Base-by-base conservation (phyloP, 2,797 vertebrate genomes). In the Pipistrellus pygmaeus region DNA sequence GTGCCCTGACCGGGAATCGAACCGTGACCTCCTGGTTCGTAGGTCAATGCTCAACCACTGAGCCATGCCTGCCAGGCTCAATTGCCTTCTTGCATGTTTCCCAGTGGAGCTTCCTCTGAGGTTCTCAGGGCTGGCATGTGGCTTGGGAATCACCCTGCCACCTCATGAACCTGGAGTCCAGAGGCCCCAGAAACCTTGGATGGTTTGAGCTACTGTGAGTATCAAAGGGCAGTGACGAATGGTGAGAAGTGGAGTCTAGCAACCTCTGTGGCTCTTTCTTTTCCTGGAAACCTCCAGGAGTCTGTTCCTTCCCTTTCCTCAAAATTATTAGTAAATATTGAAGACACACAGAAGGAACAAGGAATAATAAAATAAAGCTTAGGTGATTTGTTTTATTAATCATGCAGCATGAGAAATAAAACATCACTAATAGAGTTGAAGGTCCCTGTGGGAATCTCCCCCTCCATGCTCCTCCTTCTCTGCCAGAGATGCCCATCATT, bases 81-180 rank as follows among this genome's bases (percentile, higher is more conserved):
- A 77, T 55, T 78, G 60, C 62, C 46, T 96, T 92, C 69, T 86
- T 93, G 88, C 78, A 21, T 57, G 27, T 35, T 94, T 93, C 81
- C 77, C 68, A 84, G 71, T 60, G 46, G 78, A 51, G 57, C 30
- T 21, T 68, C 78, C 82, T 82, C 17, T 72, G 87, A 83, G 72
- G 53, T 51, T 75, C 85, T 68, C 32, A 76, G 84, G 55, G 32
- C 60, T 44, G 51, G 44, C 12, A 48, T 90, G 48, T 86, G 86
- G 77, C 41, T 69, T 44, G n/a, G 64, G 80, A 90, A 91, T 11
- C n/a, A 81, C n/a, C 68, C n/a, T 66, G 38, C 44, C 32, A 76
- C 48, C 60, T 84, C 35, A 80, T 64, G 75, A 88, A 53, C 44
- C 30, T 32, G 21, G 27, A 88, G 9, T 75, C 53, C 51, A 71